Percentiles rank a stretch among this genome's conserved stretches.
Evolutionary conservation across 2,797 vertebrate genomes (phyloP).

Genomic region (Tenualosa ilisha): DNA sequence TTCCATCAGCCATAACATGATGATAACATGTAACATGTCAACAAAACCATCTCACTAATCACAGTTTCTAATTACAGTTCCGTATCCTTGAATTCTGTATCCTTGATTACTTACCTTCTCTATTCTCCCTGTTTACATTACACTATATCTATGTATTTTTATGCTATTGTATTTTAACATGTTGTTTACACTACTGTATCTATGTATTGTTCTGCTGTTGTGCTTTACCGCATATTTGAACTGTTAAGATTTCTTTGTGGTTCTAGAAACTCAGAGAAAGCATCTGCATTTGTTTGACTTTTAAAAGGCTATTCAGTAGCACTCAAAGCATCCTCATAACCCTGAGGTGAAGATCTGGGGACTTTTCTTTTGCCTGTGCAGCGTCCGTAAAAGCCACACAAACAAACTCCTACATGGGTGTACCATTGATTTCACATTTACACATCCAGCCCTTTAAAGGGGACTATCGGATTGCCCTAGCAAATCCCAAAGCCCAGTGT

Average conservation of each 20-base stretch:
- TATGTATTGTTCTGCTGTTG: background rate
- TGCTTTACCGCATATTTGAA: background rate
- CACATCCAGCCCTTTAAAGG: conserved; percentile 72
- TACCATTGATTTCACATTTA: conserved; percentile 86
- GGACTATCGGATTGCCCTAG: conserved; percentile 73
- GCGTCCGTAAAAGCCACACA: conserved; percentile 74
- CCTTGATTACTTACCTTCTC: too few species aligned
- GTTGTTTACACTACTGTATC: background rate
- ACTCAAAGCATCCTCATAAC: conserved; percentile 8
- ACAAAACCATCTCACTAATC: background rate
- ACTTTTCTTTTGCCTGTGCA: conserved; percentile 72
- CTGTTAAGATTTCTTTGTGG: background rate
- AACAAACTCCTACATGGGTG: conserved; percentile 80
- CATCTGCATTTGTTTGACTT: background rate
- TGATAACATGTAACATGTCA: too few species aligned
- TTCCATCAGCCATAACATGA: too few species aligned
- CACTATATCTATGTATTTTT: too few species aligned
- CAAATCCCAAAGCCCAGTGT: conserved; percentile 77
- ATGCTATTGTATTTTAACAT: too few species aligned
- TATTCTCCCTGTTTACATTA: background rate
- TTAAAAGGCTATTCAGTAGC: conserved; percentile 2
- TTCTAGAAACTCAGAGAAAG: background rate
- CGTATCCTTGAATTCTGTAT: too few species aligned
- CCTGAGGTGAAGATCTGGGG: conserved; percentile 63
- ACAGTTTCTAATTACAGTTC: too few species aligned